Percentiles rank a stretch among this genome's conserved stretches.
These are phyloP conservation scores for Drosophila incognita DNA, from an alignment of 2,888 invertebrate genomes.

Conservation along the genomic window DNA sequence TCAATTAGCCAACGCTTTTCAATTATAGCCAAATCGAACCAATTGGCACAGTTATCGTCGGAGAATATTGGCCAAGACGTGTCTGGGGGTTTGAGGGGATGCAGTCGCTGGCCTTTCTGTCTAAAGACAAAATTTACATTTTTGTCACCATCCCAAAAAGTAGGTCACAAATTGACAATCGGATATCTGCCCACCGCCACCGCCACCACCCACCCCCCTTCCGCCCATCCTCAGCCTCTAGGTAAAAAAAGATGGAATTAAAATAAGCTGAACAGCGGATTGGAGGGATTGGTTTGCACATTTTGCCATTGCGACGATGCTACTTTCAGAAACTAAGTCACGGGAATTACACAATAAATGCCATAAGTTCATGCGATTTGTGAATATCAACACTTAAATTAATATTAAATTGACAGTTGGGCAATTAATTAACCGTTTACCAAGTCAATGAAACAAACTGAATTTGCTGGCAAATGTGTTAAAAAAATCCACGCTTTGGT, in stretches of 20 bases:
- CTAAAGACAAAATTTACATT: slow-evolving; percentile 65
- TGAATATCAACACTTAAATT: background rate
- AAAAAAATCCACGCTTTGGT: too few relatives aligned
- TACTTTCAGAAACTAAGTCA: background rate
- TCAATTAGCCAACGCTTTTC: slow-evolving; percentile 78
- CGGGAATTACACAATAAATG: background rate
- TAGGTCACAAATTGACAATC: slow-evolving; percentile 65
- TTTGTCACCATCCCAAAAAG: slow-evolving; percentile 62
- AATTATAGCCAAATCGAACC: slow-evolving; percentile 73
- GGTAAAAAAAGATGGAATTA: slow-evolving; percentile 5
- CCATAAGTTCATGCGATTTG: background rate
- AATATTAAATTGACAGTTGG: background rate
- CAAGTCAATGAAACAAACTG: background rate
- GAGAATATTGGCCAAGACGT: background rate
- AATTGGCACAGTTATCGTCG: slow-evolving; percentile 16
- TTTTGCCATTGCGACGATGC: background rate
- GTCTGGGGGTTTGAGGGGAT: background rate
- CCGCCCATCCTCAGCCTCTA: background rate
- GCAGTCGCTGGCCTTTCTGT: slow-evolving; percentile 17
- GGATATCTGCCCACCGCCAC: slow-evolving; percentile 13
- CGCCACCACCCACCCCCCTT: background rate
- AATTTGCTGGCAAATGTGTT: too few relatives aligned
- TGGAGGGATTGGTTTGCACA: background rate
- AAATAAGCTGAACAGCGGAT: slow-evolving; percentile 2
- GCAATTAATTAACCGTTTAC: background rate